phyloP scores from a whole-genome alignment of 2,113 vertebrate species.

The Hyperoodon ampullatus region DNA sequence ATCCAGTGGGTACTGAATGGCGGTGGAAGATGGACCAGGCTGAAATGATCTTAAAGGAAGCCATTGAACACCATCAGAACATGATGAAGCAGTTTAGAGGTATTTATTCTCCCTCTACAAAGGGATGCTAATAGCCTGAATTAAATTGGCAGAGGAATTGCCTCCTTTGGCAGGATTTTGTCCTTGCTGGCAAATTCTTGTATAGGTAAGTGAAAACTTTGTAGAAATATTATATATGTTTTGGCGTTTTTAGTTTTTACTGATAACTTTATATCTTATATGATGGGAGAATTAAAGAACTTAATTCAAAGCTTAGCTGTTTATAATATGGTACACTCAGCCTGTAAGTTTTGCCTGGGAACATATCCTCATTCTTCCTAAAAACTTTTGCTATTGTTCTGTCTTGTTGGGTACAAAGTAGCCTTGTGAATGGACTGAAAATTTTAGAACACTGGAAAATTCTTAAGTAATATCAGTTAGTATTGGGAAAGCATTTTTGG shows the following conservation, averaged over 20 bases:
- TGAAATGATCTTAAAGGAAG: constrained; percentile 92
- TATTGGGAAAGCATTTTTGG: neutral
- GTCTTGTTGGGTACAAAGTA: neutral
- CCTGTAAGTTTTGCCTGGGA: neutral
- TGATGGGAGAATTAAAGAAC: constrained; percentile 23
- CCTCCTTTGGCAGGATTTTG: neutral
- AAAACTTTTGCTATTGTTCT: neutral
- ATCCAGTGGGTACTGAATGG: constrained; percentile 97
- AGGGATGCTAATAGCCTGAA: neutral
- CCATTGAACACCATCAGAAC: constrained; percentile 92
- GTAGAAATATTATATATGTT: neutral
- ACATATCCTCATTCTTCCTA: neutral
- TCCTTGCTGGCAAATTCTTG: neutral
- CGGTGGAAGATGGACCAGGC: constrained; percentile 97
- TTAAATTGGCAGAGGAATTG: neutral
- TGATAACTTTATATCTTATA: neutral
- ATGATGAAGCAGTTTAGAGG: constrained; percentile 97
- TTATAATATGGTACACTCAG: neutral
- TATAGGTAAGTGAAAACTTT: neutral
- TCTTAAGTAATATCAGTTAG: neutral
- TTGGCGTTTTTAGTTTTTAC: constrained; percentile 31
- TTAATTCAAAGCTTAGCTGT: neutral
- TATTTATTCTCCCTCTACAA: constrained; percentile 74
- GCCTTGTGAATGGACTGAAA: neutral
- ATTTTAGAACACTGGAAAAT: neutral